Percentiles rank a stretch among this genome's conserved stretches.
These are phyloP conservation scores for Aradus depressus DNA, from an alignment of 2,888 invertebrate species.

Conservation along the genomic window DNA sequence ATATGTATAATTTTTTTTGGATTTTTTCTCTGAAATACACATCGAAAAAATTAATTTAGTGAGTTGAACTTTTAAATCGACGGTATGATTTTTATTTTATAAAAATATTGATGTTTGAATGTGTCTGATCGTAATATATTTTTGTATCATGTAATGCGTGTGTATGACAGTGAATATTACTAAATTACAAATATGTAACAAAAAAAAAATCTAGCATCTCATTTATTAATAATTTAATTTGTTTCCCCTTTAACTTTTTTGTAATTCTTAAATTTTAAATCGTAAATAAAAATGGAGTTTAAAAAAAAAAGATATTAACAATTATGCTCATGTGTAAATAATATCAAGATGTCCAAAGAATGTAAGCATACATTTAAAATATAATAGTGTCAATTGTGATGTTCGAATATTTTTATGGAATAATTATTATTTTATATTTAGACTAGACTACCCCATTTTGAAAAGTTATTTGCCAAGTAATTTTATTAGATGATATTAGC, in stretches of 20 bases:
- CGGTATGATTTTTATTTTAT: too few species aligned
- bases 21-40: too few species aligned
- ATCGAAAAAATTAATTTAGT: too few species aligned
- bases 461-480: not conserved
- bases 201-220: not conserved
- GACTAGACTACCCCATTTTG: not conserved
- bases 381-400: slow-evolving; percentile 16
- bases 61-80: too few species aligned
- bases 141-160: slow-evolving; percentile 16
- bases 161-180: not conserved
- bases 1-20: too few species aligned
- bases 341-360: slow-evolving; percentile 18
- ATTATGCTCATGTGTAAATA: slow-evolving; percentile 16
- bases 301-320: slow-evolving; percentile 2
- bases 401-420: slow-evolving; percentile 10
- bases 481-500: not conserved
- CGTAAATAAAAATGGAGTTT: slow-evolving; percentile 12
- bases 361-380: too few species aligned
- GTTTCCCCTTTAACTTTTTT: slow-evolving; percentile 1
- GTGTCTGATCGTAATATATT: slow-evolving; percentile 13
- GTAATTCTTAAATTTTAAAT: too few species aligned
- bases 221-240: not conserved
- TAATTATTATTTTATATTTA: not conserved
- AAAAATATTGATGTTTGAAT: slow-evolving; percentile 9
- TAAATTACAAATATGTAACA: not conserved